A percentile compares a stretch with the other conserved stretches of the same genome.
Evolutionary conservation across 1,140 invertebrate genomes (phyloP).

Genomic region (Heliothis virescens): DNA sequence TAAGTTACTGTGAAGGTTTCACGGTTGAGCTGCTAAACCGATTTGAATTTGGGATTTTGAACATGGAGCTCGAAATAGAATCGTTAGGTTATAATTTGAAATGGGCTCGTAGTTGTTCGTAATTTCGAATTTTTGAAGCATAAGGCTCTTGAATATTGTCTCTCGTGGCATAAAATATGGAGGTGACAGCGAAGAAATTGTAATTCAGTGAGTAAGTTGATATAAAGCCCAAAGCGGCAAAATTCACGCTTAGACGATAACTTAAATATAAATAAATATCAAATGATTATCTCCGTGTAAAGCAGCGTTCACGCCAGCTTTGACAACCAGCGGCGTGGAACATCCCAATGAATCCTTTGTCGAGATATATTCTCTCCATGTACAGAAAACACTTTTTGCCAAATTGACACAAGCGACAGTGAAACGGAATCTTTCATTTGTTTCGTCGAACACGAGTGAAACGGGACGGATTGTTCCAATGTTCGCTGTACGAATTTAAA

Average conservation of each 20-base stretch:
- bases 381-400: conserved; percentile 31
- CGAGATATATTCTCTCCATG: conserved; percentile 8
- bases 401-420: conserved; percentile 3
- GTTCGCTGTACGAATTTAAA: neutral
- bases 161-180: too few relatives aligned
- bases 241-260: neutral
- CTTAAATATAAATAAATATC: conserved; percentile 18
- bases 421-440: conserved; percentile 25
- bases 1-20: too few relatives aligned
- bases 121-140: too few relatives aligned
- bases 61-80: too few relatives aligned
- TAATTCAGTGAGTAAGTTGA: neutral
- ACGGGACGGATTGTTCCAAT: conserved; percentile 20
- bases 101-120: too few relatives aligned
- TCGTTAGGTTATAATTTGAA: too few relatives aligned
- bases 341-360: conserved; percentile 46
- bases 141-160: too few relatives aligned
- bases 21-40: too few relatives aligned
- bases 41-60: too few relatives aligned
- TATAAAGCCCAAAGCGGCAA: neutral
- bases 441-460: conserved; percentile 9
- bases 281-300: conserved; percentile 38
- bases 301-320: conserved; percentile 51
- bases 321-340: conserved; percentile 56
- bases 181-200: too few relatives aligned